Conservation (phyloP, 1,140 invertebrate genomes). For the Drosophila tropicalis region DNA sequence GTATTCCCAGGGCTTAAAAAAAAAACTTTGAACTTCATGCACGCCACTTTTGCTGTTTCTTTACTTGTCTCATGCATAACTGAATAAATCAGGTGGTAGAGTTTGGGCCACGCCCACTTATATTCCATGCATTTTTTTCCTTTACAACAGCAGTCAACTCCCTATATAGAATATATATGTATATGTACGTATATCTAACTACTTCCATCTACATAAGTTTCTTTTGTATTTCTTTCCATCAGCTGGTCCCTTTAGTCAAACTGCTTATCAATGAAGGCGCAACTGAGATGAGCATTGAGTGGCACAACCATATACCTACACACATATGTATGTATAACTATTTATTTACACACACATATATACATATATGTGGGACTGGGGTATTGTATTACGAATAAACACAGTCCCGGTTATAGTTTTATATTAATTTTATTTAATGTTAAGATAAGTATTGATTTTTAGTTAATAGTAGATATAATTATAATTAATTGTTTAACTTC, state of each 20-base stretch:
- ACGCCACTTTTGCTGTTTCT: conserved; percentile 18
- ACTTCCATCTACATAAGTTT: conserved; percentile 15
- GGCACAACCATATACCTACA: conserved; percentile 19
- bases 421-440: no score
- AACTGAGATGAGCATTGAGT: conserved; percentile 36
- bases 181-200: background rate
- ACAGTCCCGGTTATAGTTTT: no score
- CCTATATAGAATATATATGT: background rate
- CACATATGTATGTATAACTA: no score
- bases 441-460: no score
- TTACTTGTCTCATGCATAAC: conserved; percentile 21
- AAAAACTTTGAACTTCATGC: background rate
- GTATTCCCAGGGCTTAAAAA: no score
- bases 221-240: conserved; percentile 29
- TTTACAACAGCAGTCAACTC: conserved; percentile 26
- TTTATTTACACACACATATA: background rate
- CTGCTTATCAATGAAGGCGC: conserved; percentile 55
- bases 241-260: conserved; percentile 21
- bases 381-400: no score
- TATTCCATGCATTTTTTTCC: conserved; percentile 42
- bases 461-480: no score
- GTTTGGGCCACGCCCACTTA: conserved; percentile 27
- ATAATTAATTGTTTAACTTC: no score
- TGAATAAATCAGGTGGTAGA: conserved; percentile 2
- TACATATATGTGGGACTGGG: no score